Evolutionary conservation across 2,113 vertebrate species (phyloP), one percentile per base, ranked within the genome.

Genomic region (Axis porcinus): DNA sequence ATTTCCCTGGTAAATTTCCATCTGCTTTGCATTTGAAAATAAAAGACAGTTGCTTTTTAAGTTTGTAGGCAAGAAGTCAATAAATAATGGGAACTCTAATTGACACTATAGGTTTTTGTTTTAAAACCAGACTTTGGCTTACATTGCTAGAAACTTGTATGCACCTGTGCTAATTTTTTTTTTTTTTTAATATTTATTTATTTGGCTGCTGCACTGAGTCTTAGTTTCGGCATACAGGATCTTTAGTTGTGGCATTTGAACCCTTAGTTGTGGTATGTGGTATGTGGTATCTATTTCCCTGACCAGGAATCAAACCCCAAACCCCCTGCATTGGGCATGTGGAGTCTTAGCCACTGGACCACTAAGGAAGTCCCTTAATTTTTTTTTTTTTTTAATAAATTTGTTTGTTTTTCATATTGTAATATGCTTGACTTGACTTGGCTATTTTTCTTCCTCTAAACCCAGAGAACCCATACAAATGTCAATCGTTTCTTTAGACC

Each of bases 11-110:
- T 94, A 95, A 57, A 92, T 97, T 98, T 96, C 67, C 88, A 96
- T 97, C 79, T 62, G 47, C 55, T 98, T 97, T 97, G 74, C 67
- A 90, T 95, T 96, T 96, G 91, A 96, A 97, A 97, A 92, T 95
- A 89, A 94, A 91, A 93, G 40, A 91, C 47, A 94, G 76, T 19
- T 94, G 76, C 45, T 86, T 74, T 86, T 95, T 94, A 89, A 62
- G 82, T 88, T 19, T 55, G 78, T 57, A 95, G 96, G 64, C 93
- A 94, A 95, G 33, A 94, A 88, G 90, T 76, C 87, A 98, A 76
- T 50, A 96, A 96, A 94, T 62, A 83, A 97, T 86, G 62, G 43
- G 47, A 88, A 95, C 36, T 85, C 43, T 92, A 97, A 92, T 57
- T 90, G 54, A 64, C 83, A 90, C 50, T 92, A 2, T 27, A 92